These are phyloP conservation scores for Trachymyrmex cornetzi DNA, from an alignment of 1,140 invertebrate species.

Conservation along the genomic window DNA sequence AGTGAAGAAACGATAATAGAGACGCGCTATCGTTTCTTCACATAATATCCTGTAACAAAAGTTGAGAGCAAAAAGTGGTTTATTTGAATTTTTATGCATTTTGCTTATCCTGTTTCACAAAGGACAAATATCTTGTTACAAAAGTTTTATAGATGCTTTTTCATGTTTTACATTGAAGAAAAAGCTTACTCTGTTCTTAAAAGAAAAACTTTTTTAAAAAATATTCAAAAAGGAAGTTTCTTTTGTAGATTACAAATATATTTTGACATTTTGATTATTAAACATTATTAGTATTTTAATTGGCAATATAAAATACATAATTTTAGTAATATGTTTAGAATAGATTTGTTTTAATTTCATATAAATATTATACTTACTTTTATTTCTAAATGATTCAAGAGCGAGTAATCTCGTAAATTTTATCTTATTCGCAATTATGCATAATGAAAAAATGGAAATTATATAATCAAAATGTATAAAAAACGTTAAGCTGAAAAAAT, in stretches of 20 bases:
- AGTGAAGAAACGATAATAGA: constrained; percentile 59
- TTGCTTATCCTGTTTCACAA: constrained; percentile 34
- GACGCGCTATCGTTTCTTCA: constrained; percentile 46
- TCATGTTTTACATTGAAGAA: background rate
- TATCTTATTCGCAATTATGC: background rate
- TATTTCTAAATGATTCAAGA: background rate
- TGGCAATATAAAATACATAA: background rate
- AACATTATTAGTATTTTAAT: background rate
- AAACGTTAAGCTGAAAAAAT: background rate
- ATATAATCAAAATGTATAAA: background rate
- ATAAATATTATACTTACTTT: background rate
- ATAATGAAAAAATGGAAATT: background rate
- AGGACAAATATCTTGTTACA: constrained; percentile 24
- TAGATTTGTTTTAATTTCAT: background rate
- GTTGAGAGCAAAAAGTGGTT: constrained; percentile 11
- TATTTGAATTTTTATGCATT: constrained; percentile 24
- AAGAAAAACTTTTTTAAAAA: background rate
- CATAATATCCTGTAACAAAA: constrained; percentile 54
- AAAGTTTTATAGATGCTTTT: constrained; percentile 22
- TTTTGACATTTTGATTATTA: background rate
- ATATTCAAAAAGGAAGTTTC: background rate
- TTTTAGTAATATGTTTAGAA: no score
- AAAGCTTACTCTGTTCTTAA: background rate
- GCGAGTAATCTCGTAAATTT: background rate
- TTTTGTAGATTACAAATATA: background rate